phyloP scores from a whole-genome alignment of 2,888 invertebrate species.

The Drosophila robusta region DNA sequence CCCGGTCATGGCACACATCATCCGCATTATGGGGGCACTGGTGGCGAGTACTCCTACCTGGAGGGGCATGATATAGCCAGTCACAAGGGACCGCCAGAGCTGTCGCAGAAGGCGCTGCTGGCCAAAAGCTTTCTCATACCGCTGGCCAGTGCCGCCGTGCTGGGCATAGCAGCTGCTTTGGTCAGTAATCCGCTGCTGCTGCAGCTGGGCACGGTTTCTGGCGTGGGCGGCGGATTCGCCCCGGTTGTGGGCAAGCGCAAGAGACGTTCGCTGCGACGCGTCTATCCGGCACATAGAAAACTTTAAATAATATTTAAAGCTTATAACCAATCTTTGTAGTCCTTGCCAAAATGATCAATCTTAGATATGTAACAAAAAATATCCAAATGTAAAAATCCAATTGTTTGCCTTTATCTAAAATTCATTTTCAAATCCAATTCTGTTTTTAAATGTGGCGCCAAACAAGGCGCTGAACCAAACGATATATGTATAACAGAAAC shows the following conservation, averaged over 20 bases:
- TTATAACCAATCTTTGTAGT: not conserved
- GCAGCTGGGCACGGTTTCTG: slow-evolving; percentile 91
- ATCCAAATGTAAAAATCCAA: not conserved
- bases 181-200: slow-evolving; percentile 91
- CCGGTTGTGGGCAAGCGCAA: slow-evolving; percentile 78
- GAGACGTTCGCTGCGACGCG: slow-evolving; percentile 56
- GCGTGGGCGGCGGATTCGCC: slow-evolving; percentile 86
- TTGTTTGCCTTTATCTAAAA: not conserved
- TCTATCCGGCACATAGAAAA: slow-evolving; percentile 35
- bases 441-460: slow-evolving; percentile 14
- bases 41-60: slow-evolving; percentile 77
- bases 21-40: slow-evolving; percentile 66
- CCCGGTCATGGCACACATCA: slow-evolving; percentile 55
- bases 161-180: slow-evolving; percentile 92
- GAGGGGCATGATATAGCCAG: slow-evolving; percentile 63
- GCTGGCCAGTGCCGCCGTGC: slow-evolving; percentile 91
- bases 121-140: slow-evolving; percentile 89
- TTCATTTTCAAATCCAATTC: not conserved
- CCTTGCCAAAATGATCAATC: slow-evolving; percentile 28
- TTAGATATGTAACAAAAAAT: not conserved
- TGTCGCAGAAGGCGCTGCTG: slow-evolving; percentile 80
- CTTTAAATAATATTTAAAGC: not conserved
- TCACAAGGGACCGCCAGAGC: slow-evolving; percentile 77
- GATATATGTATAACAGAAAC: not conserved
- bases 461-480: not conserved